Percentiles rank a stretch among this genome's conserved stretches.
phyloP scores from a whole-genome alignment of 2,797 vertebrate species.

The Meda fulgida region DNA sequence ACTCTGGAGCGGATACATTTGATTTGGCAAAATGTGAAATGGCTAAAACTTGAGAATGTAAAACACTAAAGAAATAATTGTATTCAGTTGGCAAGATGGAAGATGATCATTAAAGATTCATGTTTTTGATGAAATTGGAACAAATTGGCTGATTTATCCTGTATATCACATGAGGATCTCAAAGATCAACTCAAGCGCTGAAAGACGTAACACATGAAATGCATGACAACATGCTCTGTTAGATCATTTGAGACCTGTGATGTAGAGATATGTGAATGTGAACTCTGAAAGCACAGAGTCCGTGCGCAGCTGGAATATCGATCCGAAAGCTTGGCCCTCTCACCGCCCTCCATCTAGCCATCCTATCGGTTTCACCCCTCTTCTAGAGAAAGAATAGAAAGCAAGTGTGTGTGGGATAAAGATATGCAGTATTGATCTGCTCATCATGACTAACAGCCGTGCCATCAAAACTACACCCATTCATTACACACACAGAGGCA shows the following conservation, averaged over 20 bases:
- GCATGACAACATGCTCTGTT: background rate
- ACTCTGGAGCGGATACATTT: conserved; percentile 3
- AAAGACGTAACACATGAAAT: background rate
- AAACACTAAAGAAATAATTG: conserved; percentile 58
- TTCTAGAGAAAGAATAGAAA: conserved; percentile 29
- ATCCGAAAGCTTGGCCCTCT: background rate
- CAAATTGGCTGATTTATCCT: conserved; percentile 55
- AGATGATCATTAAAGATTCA: conserved; percentile 57
- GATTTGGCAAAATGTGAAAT: conserved; percentile 35
- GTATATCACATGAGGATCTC: conserved; percentile 26
- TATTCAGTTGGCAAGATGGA: conserved; percentile 55
- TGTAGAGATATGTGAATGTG: background rate
- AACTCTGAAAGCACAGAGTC: background rate
- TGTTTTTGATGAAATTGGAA: conserved; percentile 57
- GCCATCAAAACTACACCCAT: conserved; percentile 57
- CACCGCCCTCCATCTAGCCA: conserved; percentile 3
- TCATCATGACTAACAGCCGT: conserved; percentile 65
- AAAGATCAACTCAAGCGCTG: background rate
- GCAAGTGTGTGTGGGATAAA: conserved; percentile 62
- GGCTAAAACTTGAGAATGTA: conserved; percentile 40
- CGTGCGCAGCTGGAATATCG: background rate
- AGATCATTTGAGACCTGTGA: background rate
- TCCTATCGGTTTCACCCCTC: conserved; percentile 3
- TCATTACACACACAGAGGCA: conserved; percentile 51
- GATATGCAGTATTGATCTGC: conserved; percentile 69